Percentiles rank a stretch among this genome's conserved stretches.
phyloP scores from a whole-genome alignment of 2,888 invertebrate genomes.

The Cosmopolites sordidus region DNA sequence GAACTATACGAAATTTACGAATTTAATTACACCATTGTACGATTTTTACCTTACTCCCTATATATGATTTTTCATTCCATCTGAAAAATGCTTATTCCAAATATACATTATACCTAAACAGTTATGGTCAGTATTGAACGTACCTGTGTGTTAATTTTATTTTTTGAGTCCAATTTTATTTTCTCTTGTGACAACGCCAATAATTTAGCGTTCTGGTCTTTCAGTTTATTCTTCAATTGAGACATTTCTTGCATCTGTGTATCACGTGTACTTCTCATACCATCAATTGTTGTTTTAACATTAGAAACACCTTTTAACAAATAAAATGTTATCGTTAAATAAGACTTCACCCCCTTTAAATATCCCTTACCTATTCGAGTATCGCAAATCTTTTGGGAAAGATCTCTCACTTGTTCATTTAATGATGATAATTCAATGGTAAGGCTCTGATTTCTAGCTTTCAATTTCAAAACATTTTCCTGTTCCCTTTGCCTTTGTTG shows the following conservation, averaged over 20 bases:
- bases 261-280: constrained; percentile 91
- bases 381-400: constrained; percentile 77
- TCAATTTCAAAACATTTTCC: constrained; percentile 76
- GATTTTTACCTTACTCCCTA: too few relatives aligned
- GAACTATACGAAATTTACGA: too few relatives aligned
- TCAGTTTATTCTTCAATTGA: constrained; percentile 72
- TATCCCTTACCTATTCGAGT: constrained; percentile 51
- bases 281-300: constrained; percentile 93
- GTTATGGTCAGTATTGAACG: too few relatives aligned
- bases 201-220: constrained; percentile 80
- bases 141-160: constrained; percentile 52
- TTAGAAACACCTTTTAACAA: constrained; percentile 67
- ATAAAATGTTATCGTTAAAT: neutral
- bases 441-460: constrained; percentile 81
- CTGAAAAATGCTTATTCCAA: too few relatives aligned
- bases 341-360: neutral
- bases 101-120: too few relatives aligned
- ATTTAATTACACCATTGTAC: too few relatives aligned
- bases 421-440: constrained; percentile 70
- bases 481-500: constrained; percentile 81
- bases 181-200: constrained; percentile 80
- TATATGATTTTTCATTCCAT: too few relatives aligned
- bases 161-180: constrained; percentile 69
- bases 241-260: constrained; percentile 83
- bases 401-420: constrained; percentile 62